phyloP scores from a whole-genome alignment of 2,888 invertebrate species.

The Tortrix viridana region DNA sequence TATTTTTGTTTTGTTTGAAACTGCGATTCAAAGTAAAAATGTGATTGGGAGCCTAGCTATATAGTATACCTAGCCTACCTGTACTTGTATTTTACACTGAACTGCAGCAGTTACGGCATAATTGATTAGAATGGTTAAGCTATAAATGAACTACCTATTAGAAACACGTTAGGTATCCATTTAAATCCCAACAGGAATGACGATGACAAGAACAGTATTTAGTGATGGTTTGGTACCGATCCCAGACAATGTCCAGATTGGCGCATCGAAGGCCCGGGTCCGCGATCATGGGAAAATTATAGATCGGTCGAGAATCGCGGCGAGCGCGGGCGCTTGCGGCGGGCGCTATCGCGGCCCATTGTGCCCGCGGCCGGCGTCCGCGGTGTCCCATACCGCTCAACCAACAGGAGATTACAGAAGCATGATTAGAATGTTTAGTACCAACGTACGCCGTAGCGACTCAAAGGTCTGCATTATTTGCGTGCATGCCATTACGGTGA shows the following conservation, averaged over 20 bases:
- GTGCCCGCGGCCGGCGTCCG: slow-evolving; percentile 58
- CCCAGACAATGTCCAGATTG: slow-evolving; percentile 54
- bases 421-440: slow-evolving; percentile 67
- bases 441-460: slow-evolving; percentile 40
- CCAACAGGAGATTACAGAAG: slow-evolving; percentile 68
- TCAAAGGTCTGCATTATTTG: slow-evolving; percentile 25
- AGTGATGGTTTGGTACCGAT: slow-evolving; percentile 49
- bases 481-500: slow-evolving; percentile 12
- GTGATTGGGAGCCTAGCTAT: slow-evolving; percentile 34
- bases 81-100: slow-evolving; percentile 8
- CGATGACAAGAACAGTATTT: slow-evolving; percentile 47
- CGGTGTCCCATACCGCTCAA: slow-evolving; percentile 69
- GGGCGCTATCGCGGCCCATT: slow-evolving; percentile 53
- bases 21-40: slow-evolving; percentile 47
- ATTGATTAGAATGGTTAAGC: no score
- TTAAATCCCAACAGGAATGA: slow-evolving; percentile 12
- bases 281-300: slow-evolving; percentile 73
- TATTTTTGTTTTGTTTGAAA: slow-evolving; percentile 51
- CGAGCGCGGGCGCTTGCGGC: slow-evolving; percentile 42
- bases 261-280: slow-evolving; percentile 58
- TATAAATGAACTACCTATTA: no score
- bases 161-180: neutral
- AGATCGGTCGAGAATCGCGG: slow-evolving; percentile 63
- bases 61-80: neutral
- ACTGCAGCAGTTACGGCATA: no score